Conservation (phyloP, 2,113 vertebrate species). For the Zosterops pallidus region DNA sequence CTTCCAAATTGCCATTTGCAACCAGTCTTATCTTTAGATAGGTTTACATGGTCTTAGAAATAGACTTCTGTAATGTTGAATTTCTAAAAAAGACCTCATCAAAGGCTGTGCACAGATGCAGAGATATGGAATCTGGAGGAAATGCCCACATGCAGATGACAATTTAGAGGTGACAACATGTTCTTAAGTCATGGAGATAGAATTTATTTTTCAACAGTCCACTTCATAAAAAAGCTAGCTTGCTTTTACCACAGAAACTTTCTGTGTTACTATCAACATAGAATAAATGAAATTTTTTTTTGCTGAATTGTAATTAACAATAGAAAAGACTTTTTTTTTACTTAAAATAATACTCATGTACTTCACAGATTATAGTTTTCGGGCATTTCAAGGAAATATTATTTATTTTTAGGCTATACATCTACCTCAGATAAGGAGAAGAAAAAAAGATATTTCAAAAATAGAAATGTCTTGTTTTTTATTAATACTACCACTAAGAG, state of each 20-base stretch:
- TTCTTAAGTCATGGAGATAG: neutral
- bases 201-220: neutral
- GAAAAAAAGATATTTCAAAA: neutral
- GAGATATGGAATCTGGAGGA: neutral
- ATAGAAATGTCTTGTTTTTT: neutral
- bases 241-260: neutral
- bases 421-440: neutral
- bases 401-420: neutral
- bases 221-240: neutral
- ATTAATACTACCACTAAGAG: neutral
- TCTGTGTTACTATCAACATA: neutral
- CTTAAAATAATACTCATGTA: slow-evolving; percentile 4
- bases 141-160: neutral
- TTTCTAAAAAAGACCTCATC: neutral
- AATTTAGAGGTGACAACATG: neutral
- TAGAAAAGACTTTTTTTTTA: neutral
- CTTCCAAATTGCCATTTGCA: neutral
- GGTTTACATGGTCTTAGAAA: neutral
- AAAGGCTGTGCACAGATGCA: neutral
- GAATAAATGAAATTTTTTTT: neutral
- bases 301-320: neutral
- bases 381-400: neutral
- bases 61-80: neutral
- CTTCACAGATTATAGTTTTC: slow-evolving; percentile 19
- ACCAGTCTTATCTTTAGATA: neutral